phyloP scores from a whole-genome alignment of 2,888 invertebrate species.

The Crepidodera aurea region DNA sequence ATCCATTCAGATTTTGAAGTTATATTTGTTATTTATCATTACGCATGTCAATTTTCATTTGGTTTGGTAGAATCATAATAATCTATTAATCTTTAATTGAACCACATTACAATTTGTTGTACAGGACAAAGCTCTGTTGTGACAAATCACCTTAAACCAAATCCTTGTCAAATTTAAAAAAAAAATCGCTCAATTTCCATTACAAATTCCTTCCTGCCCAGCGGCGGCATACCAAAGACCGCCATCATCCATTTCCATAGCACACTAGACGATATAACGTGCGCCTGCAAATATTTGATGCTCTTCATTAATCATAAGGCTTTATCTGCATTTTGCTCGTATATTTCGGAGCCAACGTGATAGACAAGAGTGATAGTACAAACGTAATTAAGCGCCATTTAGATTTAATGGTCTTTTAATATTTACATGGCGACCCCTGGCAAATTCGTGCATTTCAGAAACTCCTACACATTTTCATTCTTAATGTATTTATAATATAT shows the following conservation, averaged over 20 bases:
- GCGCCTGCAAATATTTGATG: constrained; percentile 38
- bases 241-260: neutral
- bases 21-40: no score
- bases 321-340: constrained; percentile 45
- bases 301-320: constrained; percentile 46
- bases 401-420: constrained; percentile 50
- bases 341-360: constrained; percentile 42
- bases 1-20: no score
- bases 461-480: constrained; percentile 1
- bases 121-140: neutral
- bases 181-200: neutral
- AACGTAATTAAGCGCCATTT: constrained; percentile 48
- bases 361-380: constrained; percentile 48
- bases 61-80: no score
- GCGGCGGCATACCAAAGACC: constrained; percentile 5
- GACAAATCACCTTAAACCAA: neutral
- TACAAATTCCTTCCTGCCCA: constrained; percentile 1
- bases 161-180: neutral
- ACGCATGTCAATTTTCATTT: no score
- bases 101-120: neutral
- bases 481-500: constrained; percentile 1
- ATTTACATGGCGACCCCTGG: constrained; percentile 40
- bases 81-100: no score
- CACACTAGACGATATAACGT: constrained; percentile 15
- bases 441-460: constrained; percentile 9